These are phyloP conservation scores for Hyposoter dolosus DNA, from an alignment of 2,888 invertebrate genomes.

Conservation along the genomic window DNA sequence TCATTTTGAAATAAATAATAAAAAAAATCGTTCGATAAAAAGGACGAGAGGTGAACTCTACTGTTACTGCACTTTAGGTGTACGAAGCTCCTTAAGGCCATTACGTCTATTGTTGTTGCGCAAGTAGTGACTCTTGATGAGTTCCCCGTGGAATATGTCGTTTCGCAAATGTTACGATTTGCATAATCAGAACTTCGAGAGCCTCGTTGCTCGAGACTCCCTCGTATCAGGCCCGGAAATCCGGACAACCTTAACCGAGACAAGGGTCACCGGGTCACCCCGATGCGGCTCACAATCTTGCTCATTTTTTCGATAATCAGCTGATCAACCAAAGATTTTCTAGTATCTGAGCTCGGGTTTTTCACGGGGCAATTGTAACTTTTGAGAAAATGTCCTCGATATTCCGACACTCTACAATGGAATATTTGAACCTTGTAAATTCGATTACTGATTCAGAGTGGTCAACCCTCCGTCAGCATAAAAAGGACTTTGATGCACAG, in stretches of 20 bases:
- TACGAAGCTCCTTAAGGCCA: too few species aligned
- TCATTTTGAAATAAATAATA: too few species aligned
- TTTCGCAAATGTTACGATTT: background rate
- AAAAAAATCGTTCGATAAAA: too few species aligned
- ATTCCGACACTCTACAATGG: background rate
- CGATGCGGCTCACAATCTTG: background rate
- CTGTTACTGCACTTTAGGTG: too few species aligned
- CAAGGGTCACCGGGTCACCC: background rate
- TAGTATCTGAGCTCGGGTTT: background rate
- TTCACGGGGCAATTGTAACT: too few species aligned
- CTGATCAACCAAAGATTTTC: background rate
- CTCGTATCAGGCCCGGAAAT: background rate
- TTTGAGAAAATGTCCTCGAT: background rate
- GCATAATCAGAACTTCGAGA: background rate
- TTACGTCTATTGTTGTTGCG: too few species aligned
- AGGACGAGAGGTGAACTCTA: too few species aligned
- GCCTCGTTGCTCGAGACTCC: background rate
- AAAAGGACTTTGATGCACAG: too few species aligned
- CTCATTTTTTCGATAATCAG: background rate
- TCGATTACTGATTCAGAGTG: background rate
- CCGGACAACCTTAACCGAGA: background rate
- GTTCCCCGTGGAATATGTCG: background rate
- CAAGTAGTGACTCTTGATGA: background rate
- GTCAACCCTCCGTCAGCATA: too few species aligned
- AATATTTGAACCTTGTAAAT: background rate